These are phyloP conservation scores for Chrysochloris asiatica DNA, from an alignment of 2,113 vertebrate genomes.

Conservation along the genomic window DNA sequence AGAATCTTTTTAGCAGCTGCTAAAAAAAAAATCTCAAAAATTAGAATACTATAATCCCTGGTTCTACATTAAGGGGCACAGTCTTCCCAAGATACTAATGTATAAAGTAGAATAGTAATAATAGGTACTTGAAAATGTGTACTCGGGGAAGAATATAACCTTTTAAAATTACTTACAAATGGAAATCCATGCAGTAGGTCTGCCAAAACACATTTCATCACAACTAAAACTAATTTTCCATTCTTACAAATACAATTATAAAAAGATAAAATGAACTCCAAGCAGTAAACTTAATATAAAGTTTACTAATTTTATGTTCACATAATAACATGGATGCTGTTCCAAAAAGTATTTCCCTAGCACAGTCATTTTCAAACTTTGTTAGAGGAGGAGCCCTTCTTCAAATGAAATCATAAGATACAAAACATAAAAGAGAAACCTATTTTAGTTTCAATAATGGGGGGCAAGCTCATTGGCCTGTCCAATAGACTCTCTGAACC, in stretches of 20 bases:
- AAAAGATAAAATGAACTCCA: conserved; percentile 78
- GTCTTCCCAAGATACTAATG: conserved; percentile 73
- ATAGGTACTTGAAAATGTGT: conserved; percentile 77
- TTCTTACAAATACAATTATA: conserved; percentile 80
- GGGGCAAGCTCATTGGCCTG: background rate
- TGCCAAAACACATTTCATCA: conserved; percentile 81
- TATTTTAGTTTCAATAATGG: background rate
- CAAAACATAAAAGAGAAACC: background rate
- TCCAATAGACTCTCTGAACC: background rate
- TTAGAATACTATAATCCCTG: conserved; percentile 74
- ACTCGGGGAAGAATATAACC: conserved; percentile 79
- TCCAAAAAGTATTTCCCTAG: conserved; percentile 51
- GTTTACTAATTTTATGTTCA: conserved; percentile 75
- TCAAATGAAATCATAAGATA: conserved; percentile 21
- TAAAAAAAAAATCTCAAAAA: conserved; percentile 82
- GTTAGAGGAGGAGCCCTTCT: background rate
- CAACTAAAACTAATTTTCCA: conserved; percentile 83
- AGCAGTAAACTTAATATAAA: conserved; percentile 78
- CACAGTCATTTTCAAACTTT: conserved; percentile 60
- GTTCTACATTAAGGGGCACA: conserved; percentile 74
- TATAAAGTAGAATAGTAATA: conserved; percentile 81
- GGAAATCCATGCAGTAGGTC: conserved; percentile 80
- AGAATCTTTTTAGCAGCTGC: conserved; percentile 78
- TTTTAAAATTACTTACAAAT: conserved; percentile 81
- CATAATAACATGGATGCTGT: conserved; percentile 37